phyloP scores from a whole-genome alignment of 2,113 vertebrate species.

The Zosterops japonicus region DNA sequence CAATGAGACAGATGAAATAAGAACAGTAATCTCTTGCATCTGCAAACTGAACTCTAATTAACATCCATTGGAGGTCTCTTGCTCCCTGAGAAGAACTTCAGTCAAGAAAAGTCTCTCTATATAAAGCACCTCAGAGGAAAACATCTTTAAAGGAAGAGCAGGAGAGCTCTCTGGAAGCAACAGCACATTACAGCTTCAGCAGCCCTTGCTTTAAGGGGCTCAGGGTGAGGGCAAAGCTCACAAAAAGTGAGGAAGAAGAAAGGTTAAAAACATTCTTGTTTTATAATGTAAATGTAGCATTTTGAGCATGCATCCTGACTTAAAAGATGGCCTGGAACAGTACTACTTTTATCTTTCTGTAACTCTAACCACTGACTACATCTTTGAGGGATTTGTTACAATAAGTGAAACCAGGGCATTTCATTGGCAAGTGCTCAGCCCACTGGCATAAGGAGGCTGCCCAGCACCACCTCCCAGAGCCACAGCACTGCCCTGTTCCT shows the following conservation, averaged over 20 bases:
- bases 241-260: background rate
- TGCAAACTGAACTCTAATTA: conserved; percentile 64
- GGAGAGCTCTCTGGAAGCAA: conserved; percentile 1
- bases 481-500: background rate
- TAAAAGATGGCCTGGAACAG: background rate
- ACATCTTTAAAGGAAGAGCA: conserved; percentile 19
- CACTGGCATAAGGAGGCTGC: background rate
- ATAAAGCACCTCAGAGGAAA: conserved; percentile 36
- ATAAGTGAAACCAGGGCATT: background rate
- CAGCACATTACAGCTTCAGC: background rate
- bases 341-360: background rate
- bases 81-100: conserved; percentile 56
- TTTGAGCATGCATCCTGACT: background rate
- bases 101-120: conserved; percentile 25
- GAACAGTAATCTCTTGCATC: conserved; percentile 35
- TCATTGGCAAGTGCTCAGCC: background rate
- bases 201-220: background rate
- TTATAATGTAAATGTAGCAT: background rate
- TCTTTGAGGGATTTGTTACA: background rate
- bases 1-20: conserved; percentile 41
- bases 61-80: conserved; percentile 52
- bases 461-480: background rate
- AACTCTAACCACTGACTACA: background rate
- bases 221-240: background rate
- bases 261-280: background rate